Base-by-base conservation (phyloP, 2,888 invertebrate species). In the Diogma glabrata region DNA sequence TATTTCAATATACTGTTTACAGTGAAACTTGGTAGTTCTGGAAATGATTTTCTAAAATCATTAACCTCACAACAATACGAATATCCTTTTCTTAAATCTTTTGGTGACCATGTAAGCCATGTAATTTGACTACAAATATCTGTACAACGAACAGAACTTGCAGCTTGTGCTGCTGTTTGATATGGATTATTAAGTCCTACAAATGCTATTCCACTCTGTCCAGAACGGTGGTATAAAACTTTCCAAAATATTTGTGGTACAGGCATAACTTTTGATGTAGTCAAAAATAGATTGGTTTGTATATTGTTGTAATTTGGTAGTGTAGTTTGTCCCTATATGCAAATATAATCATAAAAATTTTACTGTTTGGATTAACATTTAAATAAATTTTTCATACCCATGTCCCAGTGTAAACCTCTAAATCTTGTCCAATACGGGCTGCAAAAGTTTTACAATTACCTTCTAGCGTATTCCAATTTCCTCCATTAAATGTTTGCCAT, bases 401-500 rank as follows among this genome's bases (percentile, higher is more conserved):
- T n/a, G 65, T 62, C 4, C 72, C 73, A 2, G 71, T 71, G 50
- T 64, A 67, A 49, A 67, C 61, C 1, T 55, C 55, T 10, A 64
- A 54, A 47, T 61, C 60, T 5, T 57, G 30, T 12, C 49, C 16
- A 4, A 56, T 49, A 10, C 40, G 47, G 2, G 26, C 52, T 0
- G 64, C 64, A 23, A 63, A 63, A 3, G 52, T 49, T 22, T 69
- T 57, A 2, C 65, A 58, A 43, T 57, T 57, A 1, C 10, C 40
- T 53, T 72, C 70, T 10, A 70, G 51, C 2, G 51, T 49, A 47
- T 61, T 60, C 71, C 72, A 72, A 55, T 71, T 71, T 4, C 67
- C 65, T 1, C 59, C 64, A 53, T 73, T 73, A 55, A 72, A 69
- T 3, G 60, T 60, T 52, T 74, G 72, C 77, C 77, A 78, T 56